phyloP scores from a whole-genome alignment of 2,113 vertebrate species.

The Ursus arctos region DNA sequence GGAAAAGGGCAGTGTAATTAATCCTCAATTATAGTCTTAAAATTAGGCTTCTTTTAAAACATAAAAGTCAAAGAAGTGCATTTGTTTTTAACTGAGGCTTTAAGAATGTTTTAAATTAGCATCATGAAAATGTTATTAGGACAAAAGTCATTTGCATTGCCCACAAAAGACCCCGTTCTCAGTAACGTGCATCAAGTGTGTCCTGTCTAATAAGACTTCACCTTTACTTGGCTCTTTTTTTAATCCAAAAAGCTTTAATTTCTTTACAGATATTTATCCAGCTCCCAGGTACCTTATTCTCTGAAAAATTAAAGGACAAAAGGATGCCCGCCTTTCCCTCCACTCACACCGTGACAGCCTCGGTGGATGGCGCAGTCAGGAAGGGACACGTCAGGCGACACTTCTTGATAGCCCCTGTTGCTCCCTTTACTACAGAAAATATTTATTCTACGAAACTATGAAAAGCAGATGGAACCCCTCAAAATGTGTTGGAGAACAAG shows the following conservation, averaged over 20 bases:
- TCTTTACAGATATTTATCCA: conserved; percentile 69
- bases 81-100: conserved; percentile 57
- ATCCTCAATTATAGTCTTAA: conserved; percentile 69
- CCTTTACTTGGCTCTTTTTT: not conserved
- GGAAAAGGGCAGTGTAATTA: conserved; percentile 58
- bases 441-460: not conserved
- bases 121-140: conserved; percentile 62
- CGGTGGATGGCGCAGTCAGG: rapidly evolving
- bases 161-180: conserved; percentile 59
- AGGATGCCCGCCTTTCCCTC: not conserved
- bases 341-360: rapidly evolving
- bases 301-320: conserved; percentile 46
- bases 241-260: conserved; percentile 61
- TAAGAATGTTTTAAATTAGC: conserved; percentile 67
- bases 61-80: conserved; percentile 66
- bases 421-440: not conserved
- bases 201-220: conserved; percentile 44
- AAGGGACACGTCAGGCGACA: not conserved
- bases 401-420: not conserved
- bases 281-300: conserved; percentile 16
- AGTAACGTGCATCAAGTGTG: not conserved
- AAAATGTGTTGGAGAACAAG: not conserved
- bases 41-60: conserved; percentile 66
- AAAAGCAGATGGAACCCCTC: not conserved
- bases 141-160: conserved; percentile 54